Evolutionary conservation across 2,888 invertebrate species (phyloP).

Genomic region (Folsomia candida): DNA sequence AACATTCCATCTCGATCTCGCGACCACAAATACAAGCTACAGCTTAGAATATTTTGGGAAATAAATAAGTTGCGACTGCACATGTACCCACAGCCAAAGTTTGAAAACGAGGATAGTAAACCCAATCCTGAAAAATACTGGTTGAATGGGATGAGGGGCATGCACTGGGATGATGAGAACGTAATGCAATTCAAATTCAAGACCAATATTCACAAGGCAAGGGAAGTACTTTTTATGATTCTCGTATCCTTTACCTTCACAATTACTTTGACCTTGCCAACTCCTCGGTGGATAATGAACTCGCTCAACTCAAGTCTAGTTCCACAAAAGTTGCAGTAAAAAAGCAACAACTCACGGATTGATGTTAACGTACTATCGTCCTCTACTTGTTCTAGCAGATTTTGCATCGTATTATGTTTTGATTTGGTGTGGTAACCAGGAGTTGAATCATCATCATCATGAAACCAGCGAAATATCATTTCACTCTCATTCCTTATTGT

Average conservation of each 20-base stretch:
- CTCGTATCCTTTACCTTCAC: constrained; percentile 17
- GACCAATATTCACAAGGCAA: neutral
- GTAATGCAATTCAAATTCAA: neutral
- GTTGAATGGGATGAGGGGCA: no score
- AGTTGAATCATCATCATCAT: neutral
- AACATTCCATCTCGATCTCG: no score
- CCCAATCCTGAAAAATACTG: no score
- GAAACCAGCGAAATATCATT: neutral
- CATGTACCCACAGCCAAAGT: no score
- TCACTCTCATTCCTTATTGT: no score
- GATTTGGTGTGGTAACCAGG: neutral
- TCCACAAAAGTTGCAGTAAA: neutral
- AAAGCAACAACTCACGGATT: neutral
- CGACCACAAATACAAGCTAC: no score
- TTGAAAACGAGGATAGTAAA: no score
- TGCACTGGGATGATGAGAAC: neutral
- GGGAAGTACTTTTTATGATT: constrained; percentile 3
- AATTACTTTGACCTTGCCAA: constrained; percentile 14
- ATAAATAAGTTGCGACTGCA: no score
- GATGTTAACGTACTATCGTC: constrained; percentile 6
- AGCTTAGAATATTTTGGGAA: no score
- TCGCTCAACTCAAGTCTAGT: constrained; percentile 4
- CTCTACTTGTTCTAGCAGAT: neutral
- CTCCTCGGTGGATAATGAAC: constrained; percentile 4
- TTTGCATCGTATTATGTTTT: neutral